A percentile compares a stretch with the other conserved stretches of the same genome.
Conservation (phyloP, 2,113 vertebrate species). For the Prionailurus bengalensis region DNA sequence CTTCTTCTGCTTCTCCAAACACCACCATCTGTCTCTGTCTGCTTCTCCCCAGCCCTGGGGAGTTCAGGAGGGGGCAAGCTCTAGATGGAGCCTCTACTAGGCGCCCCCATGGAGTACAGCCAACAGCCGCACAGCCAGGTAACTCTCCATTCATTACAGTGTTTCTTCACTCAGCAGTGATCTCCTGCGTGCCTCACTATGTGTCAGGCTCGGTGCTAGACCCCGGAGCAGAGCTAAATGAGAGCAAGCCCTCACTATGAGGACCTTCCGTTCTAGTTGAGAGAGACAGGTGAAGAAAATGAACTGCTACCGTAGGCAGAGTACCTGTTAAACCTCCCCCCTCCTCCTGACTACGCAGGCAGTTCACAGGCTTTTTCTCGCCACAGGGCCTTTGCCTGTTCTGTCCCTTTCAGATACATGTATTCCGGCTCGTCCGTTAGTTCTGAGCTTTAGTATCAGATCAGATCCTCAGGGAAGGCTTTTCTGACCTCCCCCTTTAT, state of each 20-base stretch:
- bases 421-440: not conserved
- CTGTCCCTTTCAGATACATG: not conserved
- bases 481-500: not conserved
- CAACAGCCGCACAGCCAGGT: not conserved
- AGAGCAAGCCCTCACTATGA: not conserved
- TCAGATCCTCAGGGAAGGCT: not conserved
- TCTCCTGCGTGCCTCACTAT: not conserved
- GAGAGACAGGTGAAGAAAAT: not conserved
- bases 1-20: not conserved
- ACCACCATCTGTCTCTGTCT: not conserved
- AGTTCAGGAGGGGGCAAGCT: not conserved
- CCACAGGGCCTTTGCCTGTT: not conserved
- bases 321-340: fast-evolving
- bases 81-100: not conserved
- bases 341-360: not conserved
- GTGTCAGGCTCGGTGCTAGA: not conserved
- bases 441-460: not conserved
- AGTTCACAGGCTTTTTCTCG: not conserved
- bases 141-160: not conserved
- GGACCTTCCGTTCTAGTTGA: not conserved
- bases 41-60: not conserved
- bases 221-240: not conserved
- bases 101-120: fast-evolving
- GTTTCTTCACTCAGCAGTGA: not conserved
- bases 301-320: fast-evolving